Percentiles rank a stretch among this genome's conserved stretches.
Conservation (phyloP, 2,888 invertebrate genomes). For the Toxonevra muliebris region DNA sequence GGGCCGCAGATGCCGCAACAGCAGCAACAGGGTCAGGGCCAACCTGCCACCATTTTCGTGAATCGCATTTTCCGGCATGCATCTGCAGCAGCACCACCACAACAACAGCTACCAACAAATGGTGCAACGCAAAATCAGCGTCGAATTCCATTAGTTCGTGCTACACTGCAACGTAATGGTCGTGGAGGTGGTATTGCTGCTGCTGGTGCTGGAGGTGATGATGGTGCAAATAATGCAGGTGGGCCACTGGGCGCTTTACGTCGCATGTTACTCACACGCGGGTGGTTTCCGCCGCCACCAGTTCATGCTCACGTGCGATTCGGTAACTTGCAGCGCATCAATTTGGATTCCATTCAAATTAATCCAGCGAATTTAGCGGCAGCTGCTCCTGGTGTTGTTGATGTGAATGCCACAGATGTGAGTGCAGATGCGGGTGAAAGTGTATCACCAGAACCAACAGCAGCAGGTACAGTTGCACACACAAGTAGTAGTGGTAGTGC, state of each 20-base stretch:
- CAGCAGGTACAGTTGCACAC: background rate
- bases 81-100: constrained; percentile 25
- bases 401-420: background rate
- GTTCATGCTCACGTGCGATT: constrained; percentile 53
- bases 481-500: constrained; percentile 19
- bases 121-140: constrained; percentile 36
- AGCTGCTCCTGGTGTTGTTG: constrained; percentile 27
- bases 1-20: constrained; percentile 35
- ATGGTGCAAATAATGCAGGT: constrained; percentile 7
- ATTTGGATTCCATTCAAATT: constrained; percentile 60
- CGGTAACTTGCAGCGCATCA: constrained; percentile 61
- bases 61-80: constrained; percentile 46
- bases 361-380: constrained; percentile 50
- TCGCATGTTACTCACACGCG: constrained; percentile 48
- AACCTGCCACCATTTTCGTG: constrained; percentile 40
- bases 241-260: constrained; percentile 55
- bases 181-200: constrained; percentile 37
- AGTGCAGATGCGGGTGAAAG: background rate
- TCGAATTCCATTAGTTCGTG: constrained; percentile 42
- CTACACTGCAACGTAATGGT: constrained; percentile 46
- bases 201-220: background rate
- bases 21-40: constrained; percentile 35
- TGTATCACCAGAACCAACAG: constrained; percentile 21
- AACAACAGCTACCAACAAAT: constrained; percentile 25
- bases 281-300: constrained; percentile 52